Percentiles rank a stretch among this genome's conserved stretches.
Evolutionary conservation across 2,113 vertebrate genomes (phyloP).

Genomic region (Cairina moschata): DNA sequence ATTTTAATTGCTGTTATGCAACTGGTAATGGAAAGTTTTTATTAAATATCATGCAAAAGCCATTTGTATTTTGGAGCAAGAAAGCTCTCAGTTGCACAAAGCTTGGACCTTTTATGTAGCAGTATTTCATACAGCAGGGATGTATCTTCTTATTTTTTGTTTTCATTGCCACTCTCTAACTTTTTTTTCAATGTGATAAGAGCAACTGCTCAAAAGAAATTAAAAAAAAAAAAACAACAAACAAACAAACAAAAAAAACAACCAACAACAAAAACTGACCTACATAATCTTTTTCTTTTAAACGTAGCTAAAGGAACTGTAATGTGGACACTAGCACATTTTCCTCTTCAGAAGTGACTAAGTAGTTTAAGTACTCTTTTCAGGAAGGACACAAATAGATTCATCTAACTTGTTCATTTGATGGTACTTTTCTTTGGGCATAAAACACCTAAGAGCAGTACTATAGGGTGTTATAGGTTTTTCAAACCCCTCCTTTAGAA

Average conservation of each 20-base stretch:
- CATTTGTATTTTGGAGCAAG: conserved; percentile 48
- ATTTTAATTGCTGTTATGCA: conserved; percentile 81
- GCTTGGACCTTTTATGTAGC: conserved; percentile 26
- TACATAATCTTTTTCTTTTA: not conserved
- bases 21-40: conserved; percentile 76
- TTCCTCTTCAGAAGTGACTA: not conserved
- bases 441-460: not conserved
- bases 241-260: not conserved
- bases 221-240: not conserved
- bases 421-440: not conserved
- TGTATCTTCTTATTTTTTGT: not conserved
- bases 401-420: not conserved
- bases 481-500: not conserved
- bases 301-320: not conserved
- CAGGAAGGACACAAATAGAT: not conserved
- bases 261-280: not conserved
- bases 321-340: not conserved
- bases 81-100: not conserved
- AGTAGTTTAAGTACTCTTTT: not conserved
- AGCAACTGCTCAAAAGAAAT: not conserved
- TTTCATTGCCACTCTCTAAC: not conserved
- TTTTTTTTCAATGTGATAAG: not conserved
- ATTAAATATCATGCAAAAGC: conserved; percentile 72
- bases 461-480: fast-evolving
- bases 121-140: conserved; percentile 22